Evolutionary conservation across 2,888 invertebrate species (phyloP), one percentile per base, ranked within the genome.

Genomic region (Thysanoteuthis rhombus): DNA sequence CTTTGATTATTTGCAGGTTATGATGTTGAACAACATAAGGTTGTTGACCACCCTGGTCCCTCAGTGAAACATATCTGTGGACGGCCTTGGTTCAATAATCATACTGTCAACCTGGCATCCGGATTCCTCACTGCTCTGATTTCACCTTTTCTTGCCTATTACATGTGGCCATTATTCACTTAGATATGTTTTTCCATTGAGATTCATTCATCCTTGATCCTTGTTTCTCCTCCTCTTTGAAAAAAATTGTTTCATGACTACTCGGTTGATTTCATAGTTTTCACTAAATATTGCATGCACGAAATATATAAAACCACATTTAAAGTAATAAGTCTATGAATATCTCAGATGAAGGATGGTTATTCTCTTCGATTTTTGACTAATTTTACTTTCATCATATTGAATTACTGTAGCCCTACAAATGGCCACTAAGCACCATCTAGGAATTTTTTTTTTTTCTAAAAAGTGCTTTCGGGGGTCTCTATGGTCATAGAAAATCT

Each of bases 51-150:
- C 93, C 98, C 98, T 4, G 98, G 98, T 93, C 97, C 97, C 94
- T 97, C 98, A 42, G 98, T 98, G 0, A 98, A 98, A 94, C 98
- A 98, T 96, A 98, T 99, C 94, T 98, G 98, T 96, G 99, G 99
- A 12, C 97, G 97, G 94, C 98, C 98, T 95, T 97, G 98, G 93
- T 97, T 99, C 91, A 98, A 98, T 96, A 99, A 99, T 97, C 98
- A 99, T 96, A 98, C 98, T 96, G 98, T 99, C 0, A 99, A 99
- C 97, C 97, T 99, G 91, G 97, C 99, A 94, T 98, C 98, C 0
- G 98, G 98, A 94, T 98, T 99, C 93, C 97, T 98, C 22, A 98
- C 98, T 16, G 95, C 95, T 22, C 92, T 96, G 28, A 36, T 96
- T 16, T 95, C 96, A 36, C 97, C 97, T 0, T 94, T 94, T 93